phyloP scores from a whole-genome alignment of 2,797 vertebrate species.

The Periophthalmus magnuspinnatus region DNA sequence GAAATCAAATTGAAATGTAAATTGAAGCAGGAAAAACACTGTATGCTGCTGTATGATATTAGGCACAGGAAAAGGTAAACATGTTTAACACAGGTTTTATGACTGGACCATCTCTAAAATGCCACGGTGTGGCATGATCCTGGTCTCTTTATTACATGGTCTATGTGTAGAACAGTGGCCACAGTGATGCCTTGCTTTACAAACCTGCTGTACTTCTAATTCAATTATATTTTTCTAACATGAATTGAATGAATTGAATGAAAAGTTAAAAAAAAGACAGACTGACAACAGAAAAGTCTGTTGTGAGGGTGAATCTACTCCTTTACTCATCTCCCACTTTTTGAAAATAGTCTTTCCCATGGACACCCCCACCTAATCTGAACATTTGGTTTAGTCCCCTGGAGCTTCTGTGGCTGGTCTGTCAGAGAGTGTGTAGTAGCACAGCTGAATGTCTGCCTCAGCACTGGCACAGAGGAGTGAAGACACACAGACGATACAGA shows the following conservation, averaged over 20 bases:
- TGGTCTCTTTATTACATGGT: neutral
- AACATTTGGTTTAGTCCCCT: constrained; percentile 72
- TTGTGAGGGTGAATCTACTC: constrained; percentile 65
- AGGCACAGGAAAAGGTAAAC: neutral
- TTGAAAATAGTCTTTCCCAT: constrained; percentile 36
- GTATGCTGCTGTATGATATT: neutral
- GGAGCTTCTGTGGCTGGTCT: constrained; percentile 69
- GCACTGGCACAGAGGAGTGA: constrained; percentile 25
- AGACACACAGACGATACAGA: constrained; percentile 29
- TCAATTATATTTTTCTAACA: neutral
- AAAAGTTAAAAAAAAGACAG: too few relatives aligned
- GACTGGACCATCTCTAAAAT: too few relatives aligned
- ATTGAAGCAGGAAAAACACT: constrained; percentile 5
- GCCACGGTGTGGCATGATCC: neutral
- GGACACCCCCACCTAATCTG: constrained; percentile 51
- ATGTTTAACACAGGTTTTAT: neutral
- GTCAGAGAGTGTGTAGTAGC: constrained; percentile 76
- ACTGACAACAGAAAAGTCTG: constrained; percentile 21
- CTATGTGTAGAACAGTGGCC: neutral
- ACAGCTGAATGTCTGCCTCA: constrained; percentile 51
- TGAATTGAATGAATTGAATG: neutral
- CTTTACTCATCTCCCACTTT: constrained; percentile 43
- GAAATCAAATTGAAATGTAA: constrained; percentile 15
- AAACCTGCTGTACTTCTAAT: neutral
- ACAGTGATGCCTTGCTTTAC: too few relatives aligned